phyloP scores from a whole-genome alignment of 2,888 invertebrate genomes.

The Myathropa florea region DNA sequence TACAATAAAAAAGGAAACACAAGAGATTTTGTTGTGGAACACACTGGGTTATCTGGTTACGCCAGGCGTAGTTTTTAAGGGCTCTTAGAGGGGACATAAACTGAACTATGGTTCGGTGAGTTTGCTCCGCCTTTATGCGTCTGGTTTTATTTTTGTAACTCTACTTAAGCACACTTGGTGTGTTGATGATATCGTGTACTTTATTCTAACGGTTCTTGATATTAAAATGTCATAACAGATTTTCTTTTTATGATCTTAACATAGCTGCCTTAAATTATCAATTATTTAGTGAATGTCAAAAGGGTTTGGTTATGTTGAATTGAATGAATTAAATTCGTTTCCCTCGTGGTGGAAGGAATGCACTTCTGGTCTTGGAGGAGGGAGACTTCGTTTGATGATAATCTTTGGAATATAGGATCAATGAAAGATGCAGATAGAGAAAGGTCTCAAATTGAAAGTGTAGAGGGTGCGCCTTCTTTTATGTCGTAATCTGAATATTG shows the following conservation, averaged over 20 bases:
- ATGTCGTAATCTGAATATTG: too few relatives aligned
- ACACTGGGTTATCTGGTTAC: conserved; percentile 18
- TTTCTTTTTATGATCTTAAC: conserved; percentile 1
- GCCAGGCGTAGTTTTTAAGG: conserved; percentile 21
- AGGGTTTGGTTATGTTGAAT: neutral
- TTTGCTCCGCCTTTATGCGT: neutral
- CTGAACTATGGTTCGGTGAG: neutral
- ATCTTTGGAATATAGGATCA: too few relatives aligned
- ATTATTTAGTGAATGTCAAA: conserved; percentile 10
- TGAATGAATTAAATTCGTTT: too few relatives aligned
- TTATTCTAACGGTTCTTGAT: neutral
- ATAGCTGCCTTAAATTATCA: neutral
- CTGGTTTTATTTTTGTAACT: conserved; percentile 7
- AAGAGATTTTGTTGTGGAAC: neutral
- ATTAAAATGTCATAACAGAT: conserved; percentile 21
- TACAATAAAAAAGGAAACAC: neutral
- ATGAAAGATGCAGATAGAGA: too few relatives aligned
- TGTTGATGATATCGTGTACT: neutral
- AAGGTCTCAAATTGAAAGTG: too few relatives aligned
- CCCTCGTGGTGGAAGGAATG: too few relatives aligned
- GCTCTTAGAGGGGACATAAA: conserved; percentile 13
- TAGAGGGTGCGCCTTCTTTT: too few relatives aligned
- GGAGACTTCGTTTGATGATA: too few relatives aligned
- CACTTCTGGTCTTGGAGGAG: too few relatives aligned
- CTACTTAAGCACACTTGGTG: neutral